Base-by-base conservation (phyloP, 2,888 invertebrate species). In the Erebia palarica region DNA sequence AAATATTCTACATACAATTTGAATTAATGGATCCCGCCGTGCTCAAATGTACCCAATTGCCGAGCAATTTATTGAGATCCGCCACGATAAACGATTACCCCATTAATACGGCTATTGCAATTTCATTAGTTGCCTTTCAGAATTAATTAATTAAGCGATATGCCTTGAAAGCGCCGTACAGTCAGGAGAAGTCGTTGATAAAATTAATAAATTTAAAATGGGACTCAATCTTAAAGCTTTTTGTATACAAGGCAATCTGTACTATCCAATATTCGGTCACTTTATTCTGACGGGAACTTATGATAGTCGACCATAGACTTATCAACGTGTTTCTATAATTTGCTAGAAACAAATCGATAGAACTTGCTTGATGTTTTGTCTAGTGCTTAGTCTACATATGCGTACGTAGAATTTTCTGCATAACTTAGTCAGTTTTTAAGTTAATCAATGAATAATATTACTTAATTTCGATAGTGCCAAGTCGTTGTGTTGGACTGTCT, bases 91-190 rank as follows among this genome's bases (percentile, higher is more conserved):
- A 70, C 72, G 69, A 75, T 75, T 69, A 70, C 68, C 66, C 72
- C 72, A 74, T 74, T 74, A 70, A 70, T 72, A 72, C 67, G 70
- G 68, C 67, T 70, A 70, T 73, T 73, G 65, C 60, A 67, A 63
- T 70, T 73, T 65, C 70, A 70, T 70, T 70, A 73, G 70, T 73
- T 65, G 55, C 73, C 70, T 53, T 65, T 68, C 60, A 27, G 74
- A 72, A 75, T 74, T 75, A 74, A 73, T 75, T 72, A 73, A 75
- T 75, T 75, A 74, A 75, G 73, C 72, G 53, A 72, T 74, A 59
- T 75, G 71, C 68, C 71, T 69, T 71, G 64, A 70, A 65, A 75
- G 73, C 55, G 69, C 51, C 57, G 71, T 75, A 68, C 71, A 75
- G 70, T 73, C 49, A 60, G 61, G 66, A 69, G 70, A 58, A 66